Percentiles rank a stretch among this genome's conserved stretches.
Conservation (phyloP, 2,113 vertebrate genomes). For the Romanogobio albipinnatus region DNA sequence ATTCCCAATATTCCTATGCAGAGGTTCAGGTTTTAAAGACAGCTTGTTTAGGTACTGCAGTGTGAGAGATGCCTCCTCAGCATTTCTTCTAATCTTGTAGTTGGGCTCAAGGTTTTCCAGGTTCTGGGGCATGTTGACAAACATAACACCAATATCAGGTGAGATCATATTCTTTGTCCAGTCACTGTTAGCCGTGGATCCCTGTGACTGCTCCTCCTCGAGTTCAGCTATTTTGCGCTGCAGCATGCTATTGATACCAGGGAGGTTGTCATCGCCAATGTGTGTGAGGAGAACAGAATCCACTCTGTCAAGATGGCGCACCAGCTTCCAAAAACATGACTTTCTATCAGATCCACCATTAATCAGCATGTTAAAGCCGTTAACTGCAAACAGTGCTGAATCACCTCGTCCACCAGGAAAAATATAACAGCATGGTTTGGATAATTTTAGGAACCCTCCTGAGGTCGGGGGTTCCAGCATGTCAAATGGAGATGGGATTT, state of each 20-base stretch:
- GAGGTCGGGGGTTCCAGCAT: constrained; percentile 94
- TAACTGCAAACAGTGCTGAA: constrained; percentile 94
- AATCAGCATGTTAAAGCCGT: constrained; percentile 98
- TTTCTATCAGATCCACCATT: constrained; percentile 95
- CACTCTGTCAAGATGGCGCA: constrained; percentile 92
- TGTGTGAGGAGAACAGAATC: constrained; percentile 97
- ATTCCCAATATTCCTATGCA: constrained; percentile 85
- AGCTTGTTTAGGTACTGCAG: constrained; percentile 90
- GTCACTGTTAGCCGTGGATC: constrained; percentile 92
- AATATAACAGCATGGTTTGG: constrained; percentile 97
- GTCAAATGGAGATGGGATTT: constrained; percentile 95
- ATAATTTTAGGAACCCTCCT: constrained; percentile 94
- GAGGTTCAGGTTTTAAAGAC: constrained; percentile 88
- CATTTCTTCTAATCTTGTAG: constrained; percentile 82
- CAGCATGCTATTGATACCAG: constrained; percentile 95
- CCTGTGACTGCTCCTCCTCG: constrained; percentile 95
- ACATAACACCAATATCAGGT: constrained; percentile 93
- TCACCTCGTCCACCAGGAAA: constrained; percentile 93
- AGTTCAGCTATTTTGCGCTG: constrained; percentile 90
- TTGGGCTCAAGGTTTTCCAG: constrained; percentile 84
- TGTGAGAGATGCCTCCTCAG: constrained; percentile 88
- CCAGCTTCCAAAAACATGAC: constrained; percentile 97
- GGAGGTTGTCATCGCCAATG: constrained; percentile 91
- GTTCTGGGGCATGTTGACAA: constrained; percentile 92
- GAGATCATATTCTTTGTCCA: constrained; percentile 99